These are phyloP conservation scores for Crypturellus tataupa DNA, from an alignment of 2,797 vertebrate genomes.

Conservation along the genomic window DNA sequence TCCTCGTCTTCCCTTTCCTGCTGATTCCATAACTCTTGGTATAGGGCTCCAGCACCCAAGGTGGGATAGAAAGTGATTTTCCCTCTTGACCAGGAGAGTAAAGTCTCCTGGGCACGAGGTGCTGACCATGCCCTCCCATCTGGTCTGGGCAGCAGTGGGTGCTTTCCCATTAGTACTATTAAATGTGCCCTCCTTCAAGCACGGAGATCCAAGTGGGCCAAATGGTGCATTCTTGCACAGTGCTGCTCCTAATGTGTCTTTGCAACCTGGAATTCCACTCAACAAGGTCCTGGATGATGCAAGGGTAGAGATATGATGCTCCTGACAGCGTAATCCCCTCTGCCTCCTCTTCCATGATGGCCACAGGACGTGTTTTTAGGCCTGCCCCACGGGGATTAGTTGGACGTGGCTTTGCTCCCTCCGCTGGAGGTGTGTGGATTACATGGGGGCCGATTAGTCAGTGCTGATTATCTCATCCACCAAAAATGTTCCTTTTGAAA, in stretches of 20 bases:
- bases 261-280: neutral
- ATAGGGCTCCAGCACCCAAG: neutral
- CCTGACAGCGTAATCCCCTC: neutral
- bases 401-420: neutral
- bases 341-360: neutral
- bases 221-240: accelerated
- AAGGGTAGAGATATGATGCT: accelerated
- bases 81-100: neutral
- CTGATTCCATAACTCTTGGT: accelerated
- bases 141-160: accelerated
- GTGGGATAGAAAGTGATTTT: neutral
- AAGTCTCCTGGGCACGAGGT: accelerated
- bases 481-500: slow-evolving; percentile 27
- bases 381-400: slow-evolving; percentile 1
- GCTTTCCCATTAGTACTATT: neutral
- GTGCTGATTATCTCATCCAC: slow-evolving; percentile 3
- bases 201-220: accelerated
- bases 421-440: neutral
- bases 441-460: neutral
- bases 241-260: neutral
- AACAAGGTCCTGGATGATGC: neutral
- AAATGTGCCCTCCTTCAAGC: accelerated
- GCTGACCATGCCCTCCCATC: accelerated
- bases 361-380: neutral
- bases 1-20: neutral